Percentiles rank a stretch among this genome's conserved stretches.
Conservation (phyloP, 2,888 invertebrate species). For the Gibbula magus region DNA sequence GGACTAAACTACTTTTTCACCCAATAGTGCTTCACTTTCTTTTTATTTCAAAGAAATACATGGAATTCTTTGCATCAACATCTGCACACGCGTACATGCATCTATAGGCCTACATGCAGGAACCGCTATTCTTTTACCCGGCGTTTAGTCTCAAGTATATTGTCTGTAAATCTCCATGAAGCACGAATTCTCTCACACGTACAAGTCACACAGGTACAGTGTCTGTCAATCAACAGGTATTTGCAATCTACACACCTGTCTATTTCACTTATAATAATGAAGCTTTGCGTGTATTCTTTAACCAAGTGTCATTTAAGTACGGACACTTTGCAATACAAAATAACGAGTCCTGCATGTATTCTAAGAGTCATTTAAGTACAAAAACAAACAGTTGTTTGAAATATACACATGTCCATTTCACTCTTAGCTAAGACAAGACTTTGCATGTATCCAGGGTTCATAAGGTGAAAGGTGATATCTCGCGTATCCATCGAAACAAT, state of each 20-base stretch:
- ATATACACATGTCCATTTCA: not conserved
- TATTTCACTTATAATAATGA: constrained; percentile 5
- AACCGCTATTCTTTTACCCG: not conserved
- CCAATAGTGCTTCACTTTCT: too few species aligned
- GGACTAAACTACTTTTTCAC: too few species aligned
- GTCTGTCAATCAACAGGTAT: constrained; percentile 1
- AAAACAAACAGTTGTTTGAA: not conserved
- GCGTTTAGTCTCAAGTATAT: not conserved
- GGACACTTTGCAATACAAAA: too few species aligned
- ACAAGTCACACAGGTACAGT: not conserved
- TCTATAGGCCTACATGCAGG: not conserved
- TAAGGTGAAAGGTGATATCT: not conserved
- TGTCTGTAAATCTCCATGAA: not conserved
- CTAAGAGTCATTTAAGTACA: not conserved
- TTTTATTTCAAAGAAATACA: too few species aligned
- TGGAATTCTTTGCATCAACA: too few species aligned
- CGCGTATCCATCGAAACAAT: constrained; percentile 13
- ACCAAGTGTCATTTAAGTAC: too few species aligned
- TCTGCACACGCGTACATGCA: too few species aligned
- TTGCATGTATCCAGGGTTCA: constrained; percentile 7
- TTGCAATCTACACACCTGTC: not conserved
- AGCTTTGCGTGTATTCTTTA: too few species aligned
- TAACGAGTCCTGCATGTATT: too few species aligned
- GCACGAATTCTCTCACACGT: not conserved
- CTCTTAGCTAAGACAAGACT: not conserved